Evolutionary conservation across 2,113 vertebrate genomes (phyloP).

Genomic region (Numida meleagris): DNA sequence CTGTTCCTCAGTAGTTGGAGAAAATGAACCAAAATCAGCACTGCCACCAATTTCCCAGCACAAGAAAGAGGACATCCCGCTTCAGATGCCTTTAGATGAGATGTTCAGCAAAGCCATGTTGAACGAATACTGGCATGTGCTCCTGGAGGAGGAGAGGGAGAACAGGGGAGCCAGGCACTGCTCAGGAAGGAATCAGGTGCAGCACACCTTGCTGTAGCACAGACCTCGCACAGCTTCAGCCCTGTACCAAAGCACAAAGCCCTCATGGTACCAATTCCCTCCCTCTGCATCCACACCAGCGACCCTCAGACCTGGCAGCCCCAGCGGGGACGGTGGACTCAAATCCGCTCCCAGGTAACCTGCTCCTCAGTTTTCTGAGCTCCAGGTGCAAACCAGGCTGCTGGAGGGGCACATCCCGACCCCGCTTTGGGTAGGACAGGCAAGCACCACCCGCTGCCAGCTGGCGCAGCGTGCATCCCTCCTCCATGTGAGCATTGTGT

Average conservation of each 20-base stretch:
- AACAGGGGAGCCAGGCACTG: not conserved
- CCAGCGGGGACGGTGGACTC: not conserved
- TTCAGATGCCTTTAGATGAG: not conserved
- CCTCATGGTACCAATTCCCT: not conserved
- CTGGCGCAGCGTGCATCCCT: not conserved
- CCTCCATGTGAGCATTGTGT: fast-evolving
- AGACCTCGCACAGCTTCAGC: not conserved
- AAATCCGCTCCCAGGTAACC: not conserved
- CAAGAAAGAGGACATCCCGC: not conserved
- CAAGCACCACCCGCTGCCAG: not conserved
- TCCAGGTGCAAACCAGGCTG: not conserved
- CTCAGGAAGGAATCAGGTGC: not conserved
- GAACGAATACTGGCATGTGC: not conserved
- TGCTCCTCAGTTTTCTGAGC: not conserved
- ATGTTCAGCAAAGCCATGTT: not conserved
- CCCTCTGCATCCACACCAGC: not conserved
- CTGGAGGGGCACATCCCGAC: not conserved
- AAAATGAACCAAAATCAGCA: not conserved
- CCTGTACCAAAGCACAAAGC: not conserved
- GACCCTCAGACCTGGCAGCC: not conserved
- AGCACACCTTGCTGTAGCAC: not conserved
- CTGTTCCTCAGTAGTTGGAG: not conserved
- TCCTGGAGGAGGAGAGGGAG: not conserved
- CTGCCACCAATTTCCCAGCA: not conserved
- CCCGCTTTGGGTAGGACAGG: not conserved